Percentiles rank a stretch among this genome's conserved stretches.
Evolutionary conservation across 2,888 invertebrate species (phyloP).

Genomic region (Drosophila subquinaria): DNA sequence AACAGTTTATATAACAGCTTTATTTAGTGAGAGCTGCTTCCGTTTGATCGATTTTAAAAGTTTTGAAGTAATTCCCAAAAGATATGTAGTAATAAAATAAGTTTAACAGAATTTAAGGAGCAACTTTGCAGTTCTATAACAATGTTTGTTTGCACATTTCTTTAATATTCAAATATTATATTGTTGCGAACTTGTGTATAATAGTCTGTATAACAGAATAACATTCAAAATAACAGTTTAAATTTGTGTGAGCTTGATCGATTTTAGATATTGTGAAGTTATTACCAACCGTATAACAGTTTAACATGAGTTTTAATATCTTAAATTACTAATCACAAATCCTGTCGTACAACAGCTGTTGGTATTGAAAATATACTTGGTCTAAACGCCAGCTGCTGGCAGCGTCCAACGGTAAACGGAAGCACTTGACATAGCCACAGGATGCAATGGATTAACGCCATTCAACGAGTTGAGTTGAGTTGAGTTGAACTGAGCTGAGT

Average conservation of each 20-base stretch:
- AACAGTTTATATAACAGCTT: not conserved
- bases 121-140: not conserved
- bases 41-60: not conserved
- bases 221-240: not conserved
- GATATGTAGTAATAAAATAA: not conserved
- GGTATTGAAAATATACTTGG: not conserved
- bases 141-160: not conserved
- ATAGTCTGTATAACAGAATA: not conserved
- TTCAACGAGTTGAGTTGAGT: slow-evolving; percentile 8
- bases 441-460: slow-evolving; percentile 20
- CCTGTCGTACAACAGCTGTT: slow-evolving; percentile 13
- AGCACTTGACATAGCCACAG: slow-evolving; percentile 29
- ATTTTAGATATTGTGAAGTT: not conserved
- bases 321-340: not conserved
- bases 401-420: slow-evolving; percentile 14
- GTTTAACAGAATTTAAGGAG: not conserved
- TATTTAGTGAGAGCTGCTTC: not conserved
- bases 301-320: not conserved
- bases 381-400: slow-evolving; percentile 3
- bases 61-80: not conserved
- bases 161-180: not conserved
- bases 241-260: too few species aligned
- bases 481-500: slow-evolving; percentile 7
- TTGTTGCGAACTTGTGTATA: not conserved
- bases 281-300: too few species aligned